Percentiles rank a stretch among this genome's conserved stretches.
Conservation (phyloP, 2,797 vertebrate genomes). For the Tinamus major region DNA sequence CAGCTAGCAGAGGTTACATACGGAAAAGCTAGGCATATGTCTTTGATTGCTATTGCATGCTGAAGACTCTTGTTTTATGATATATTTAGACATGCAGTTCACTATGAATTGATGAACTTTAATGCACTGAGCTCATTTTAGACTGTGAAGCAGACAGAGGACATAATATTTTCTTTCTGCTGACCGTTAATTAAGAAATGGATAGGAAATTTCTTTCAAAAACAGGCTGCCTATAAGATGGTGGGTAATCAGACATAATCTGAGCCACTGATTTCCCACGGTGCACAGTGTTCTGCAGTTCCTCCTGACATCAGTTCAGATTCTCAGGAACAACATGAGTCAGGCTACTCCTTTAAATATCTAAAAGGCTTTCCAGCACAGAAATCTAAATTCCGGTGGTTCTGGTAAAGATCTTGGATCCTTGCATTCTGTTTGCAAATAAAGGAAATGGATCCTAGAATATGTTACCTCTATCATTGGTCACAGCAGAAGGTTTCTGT, state of each 20-base stretch:
- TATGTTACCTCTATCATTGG: not conserved
- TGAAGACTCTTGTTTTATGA: constrained; percentile 16
- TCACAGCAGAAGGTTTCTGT: not conserved
- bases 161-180: constrained; percentile 1
- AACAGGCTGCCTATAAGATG: not conserved
- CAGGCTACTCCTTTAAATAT: not conserved
- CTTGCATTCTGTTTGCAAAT: not conserved
- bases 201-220: not conserved
- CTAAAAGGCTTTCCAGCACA: not conserved
- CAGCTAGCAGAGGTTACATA: constrained; percentile 20
- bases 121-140: not conserved
- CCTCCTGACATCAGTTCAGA: not conserved
- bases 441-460: not conserved
- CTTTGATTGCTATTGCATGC: not conserved
- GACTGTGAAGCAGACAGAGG: constrained; percentile 13
- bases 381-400: not conserved
- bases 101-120: constrained; percentile 21
- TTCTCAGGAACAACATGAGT: not conserved
- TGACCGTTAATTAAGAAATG: constrained; percentile 17
- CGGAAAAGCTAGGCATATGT: constrained; percentile 34
- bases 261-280: not conserved
- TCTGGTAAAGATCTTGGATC: not conserved
- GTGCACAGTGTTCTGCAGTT: not conserved
- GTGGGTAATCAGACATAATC: not conserved
- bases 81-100: constrained; percentile 4